phyloP scores from a whole-genome alignment of 2,113 vertebrate genomes.

The Bettongia penicillata region DNA sequence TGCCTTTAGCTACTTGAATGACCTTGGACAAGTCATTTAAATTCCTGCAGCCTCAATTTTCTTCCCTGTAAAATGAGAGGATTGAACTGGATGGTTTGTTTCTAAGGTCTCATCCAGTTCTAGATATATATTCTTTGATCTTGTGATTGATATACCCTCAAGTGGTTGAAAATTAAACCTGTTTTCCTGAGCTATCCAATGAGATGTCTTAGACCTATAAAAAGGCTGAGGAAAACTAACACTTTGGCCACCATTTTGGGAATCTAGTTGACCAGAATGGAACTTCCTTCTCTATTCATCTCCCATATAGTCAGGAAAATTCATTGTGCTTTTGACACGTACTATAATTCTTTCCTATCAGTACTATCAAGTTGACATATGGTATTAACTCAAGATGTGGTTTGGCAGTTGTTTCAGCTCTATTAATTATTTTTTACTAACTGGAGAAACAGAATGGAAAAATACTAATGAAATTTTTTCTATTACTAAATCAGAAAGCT shows the following conservation, averaged over 20 bases:
- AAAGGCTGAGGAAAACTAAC: background rate
- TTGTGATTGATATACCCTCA: background rate
- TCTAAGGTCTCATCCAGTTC: background rate
- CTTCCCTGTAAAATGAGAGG: background rate
- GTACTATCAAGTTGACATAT: background rate
- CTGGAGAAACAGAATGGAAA: background rate
- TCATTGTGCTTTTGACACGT: background rate
- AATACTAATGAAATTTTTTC: constrained; percentile 8
- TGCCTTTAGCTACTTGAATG: background rate
- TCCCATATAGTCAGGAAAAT: background rate
- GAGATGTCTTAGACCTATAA: background rate
- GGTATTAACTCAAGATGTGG: background rate
- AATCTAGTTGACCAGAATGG: background rate
- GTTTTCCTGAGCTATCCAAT: background rate
- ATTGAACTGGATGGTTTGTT: background rate
- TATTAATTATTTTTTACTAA: background rate
- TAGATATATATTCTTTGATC: background rate
- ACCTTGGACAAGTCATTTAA: background rate
- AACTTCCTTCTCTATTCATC: background rate
- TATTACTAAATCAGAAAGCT: constrained; percentile 2
- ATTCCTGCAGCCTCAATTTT: background rate
- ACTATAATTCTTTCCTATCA: background rate
- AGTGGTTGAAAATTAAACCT: background rate
- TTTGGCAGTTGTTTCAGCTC: background rate
- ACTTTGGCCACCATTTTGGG: background rate